A percentile compares a stretch with the other conserved stretches of the same genome.
Conservation (phyloP, 2,888 invertebrate genomes). For the Limnephilus lunatus region DNA sequence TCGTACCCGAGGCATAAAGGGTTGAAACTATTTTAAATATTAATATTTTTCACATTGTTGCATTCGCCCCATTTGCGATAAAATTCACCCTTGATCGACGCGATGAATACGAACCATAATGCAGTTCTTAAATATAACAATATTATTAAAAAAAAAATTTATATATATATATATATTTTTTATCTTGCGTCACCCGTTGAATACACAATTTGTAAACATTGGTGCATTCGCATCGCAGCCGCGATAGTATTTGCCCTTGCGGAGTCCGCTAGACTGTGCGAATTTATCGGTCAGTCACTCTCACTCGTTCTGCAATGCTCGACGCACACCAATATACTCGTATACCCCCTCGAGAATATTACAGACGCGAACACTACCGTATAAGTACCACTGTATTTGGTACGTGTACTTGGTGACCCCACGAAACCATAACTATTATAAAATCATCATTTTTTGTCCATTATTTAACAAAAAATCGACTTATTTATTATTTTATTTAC, state of each 20-base stretch:
- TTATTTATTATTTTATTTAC: too few species aligned
- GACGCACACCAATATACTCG: slow-evolving; percentile 28
- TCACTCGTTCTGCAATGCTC: slow-evolving; percentile 43
- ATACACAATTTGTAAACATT: slow-evolving; percentile 45
- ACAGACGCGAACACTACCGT: neutral
- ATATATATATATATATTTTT: neutral
- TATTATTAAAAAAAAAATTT: neutral
- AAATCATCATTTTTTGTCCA: too few species aligned
- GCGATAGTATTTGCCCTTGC: slow-evolving; percentile 63
- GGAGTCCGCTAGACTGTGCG: slow-evolving; percentile 64
- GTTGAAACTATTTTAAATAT: too few species aligned
- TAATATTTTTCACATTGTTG: too few species aligned
- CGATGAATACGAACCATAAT: too few species aligned
- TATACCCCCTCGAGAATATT: neutral
- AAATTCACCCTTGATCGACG: too few species aligned
- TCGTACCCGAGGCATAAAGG: too few species aligned
- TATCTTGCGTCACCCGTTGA: slow-evolving; percentile 24
- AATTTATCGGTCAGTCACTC: slow-evolving; percentile 65
- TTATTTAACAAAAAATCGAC: too few species aligned
- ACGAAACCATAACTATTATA: too few species aligned
- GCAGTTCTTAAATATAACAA: neutral
- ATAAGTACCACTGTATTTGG: neutral
- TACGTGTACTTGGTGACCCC: neutral
- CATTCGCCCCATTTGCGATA: too few species aligned
- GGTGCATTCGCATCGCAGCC: slow-evolving; percentile 59